Base-by-base conservation (phyloP, 2,888 invertebrate species). In the Tromatobia lineatoria region DNA sequence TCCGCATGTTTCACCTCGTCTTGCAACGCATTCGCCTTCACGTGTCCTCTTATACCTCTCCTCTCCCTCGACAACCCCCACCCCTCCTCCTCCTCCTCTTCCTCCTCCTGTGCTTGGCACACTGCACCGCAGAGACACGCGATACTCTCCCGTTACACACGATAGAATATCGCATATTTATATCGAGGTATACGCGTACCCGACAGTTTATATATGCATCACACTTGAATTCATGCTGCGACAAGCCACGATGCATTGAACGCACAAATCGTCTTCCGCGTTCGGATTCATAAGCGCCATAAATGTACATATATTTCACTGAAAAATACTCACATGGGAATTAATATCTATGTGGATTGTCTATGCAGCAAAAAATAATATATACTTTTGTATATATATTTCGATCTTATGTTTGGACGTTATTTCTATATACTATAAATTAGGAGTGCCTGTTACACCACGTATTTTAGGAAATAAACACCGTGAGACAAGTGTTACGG, bases 111-210 rank as follows among this genome's bases (percentile, higher is more conserved):
- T 10, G 67, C 45, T 76, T 77, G 79, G 47, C 79, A 38, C 75
- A 25, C 67, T 66, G 64, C 42, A 73, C 38, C 74, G 82, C 78
- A 69, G 80, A 86, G 91, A 91, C 91, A 92, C 90, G 88, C 90
- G 92, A 92, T 92, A 92, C 88, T 87, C 87, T 81, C 71, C 59
- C 69, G 70, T 79, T 87, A 74, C 79, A 77, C 87, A 88, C 87
- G 90, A 90, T 90, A 86, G 74, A 75, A 78, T 71, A 69, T 70
- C 73, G 69, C 69, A 42, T 29, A 57, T 59, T 64, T 66, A 75
- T 71, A 83, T 73, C 71, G n/a, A 54, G 47, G 38, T 25, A 61
- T 25, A 47, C 59, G 50, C 11, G 59, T 50, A 73, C 47, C 57
- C 57, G 25, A 73, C 67, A 59, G 52, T 73, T 78, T 71, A 75